Conservation (phyloP, 2,113 vertebrate genomes). For the Equus przewalskii region DNA sequence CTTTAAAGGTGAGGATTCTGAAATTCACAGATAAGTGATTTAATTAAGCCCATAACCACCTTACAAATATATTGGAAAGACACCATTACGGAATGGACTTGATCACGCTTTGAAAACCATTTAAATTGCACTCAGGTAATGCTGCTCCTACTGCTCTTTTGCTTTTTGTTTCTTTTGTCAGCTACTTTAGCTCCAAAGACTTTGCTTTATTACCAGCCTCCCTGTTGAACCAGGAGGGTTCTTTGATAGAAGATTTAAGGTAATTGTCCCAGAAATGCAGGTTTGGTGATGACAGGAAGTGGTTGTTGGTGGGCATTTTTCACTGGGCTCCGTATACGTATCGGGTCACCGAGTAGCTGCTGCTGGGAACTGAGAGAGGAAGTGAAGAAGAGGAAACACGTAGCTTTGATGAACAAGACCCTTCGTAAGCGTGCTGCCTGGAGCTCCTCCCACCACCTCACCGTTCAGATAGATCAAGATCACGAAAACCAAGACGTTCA, state of each 20-base stretch:
- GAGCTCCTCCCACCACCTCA: neutral
- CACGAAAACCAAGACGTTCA: conserved; percentile 38
- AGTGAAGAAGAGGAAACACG: neutral
- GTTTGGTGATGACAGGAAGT: conserved; percentile 9
- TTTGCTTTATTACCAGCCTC: conserved; percentile 19
- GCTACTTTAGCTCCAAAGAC: neutral
- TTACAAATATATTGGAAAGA: conserved; percentile 32
- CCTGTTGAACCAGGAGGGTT: neutral
- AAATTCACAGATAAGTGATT: neutral
- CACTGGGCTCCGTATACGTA: conserved; percentile 58
- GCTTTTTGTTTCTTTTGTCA: conserved; percentile 22
- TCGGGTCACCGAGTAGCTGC: neutral
- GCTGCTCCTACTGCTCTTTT: neutral
- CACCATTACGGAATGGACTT: neutral
- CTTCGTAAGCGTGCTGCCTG: conserved; percentile 74
- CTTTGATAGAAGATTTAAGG: neutral
- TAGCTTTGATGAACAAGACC: conserved; percentile 66
- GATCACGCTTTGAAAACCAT: neutral
- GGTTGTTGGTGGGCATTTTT: conserved; percentile 71
- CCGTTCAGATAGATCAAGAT: conserved; percentile 41
- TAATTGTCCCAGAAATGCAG: conserved; percentile 48
- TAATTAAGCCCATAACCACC: neutral
- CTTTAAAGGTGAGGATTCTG: conserved; percentile 54
- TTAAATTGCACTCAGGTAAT: neutral
- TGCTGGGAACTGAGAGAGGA: conserved; percentile 67